These are phyloP conservation scores for Kryptopterus vitreolus DNA, from an alignment of 2,797 vertebrate species.

Conservation along the genomic window DNA sequence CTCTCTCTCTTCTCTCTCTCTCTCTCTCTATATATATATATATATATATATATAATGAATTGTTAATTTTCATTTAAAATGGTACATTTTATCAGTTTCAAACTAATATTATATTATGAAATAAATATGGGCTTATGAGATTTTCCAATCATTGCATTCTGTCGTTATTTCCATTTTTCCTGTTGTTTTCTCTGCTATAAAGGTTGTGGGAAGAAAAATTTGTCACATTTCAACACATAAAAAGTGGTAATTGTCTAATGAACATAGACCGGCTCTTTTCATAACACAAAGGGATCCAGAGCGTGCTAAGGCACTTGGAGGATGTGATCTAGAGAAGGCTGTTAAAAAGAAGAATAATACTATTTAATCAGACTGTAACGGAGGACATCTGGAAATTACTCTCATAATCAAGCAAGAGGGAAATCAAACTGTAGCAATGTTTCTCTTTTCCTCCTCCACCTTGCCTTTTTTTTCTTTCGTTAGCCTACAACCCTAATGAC, in stretches of 20 bases:
- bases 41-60: too few species aligned
- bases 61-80: too few species aligned
- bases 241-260: not conserved
- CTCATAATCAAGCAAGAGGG: slow-evolving; percentile 81
- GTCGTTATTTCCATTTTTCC: too few species aligned
- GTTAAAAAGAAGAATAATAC: slow-evolving; percentile 64
- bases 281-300: slow-evolving; percentile 4
- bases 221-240: not conserved
- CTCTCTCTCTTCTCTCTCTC: too few species aligned
- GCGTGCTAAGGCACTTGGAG: not conserved
- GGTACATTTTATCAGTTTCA: too few species aligned
- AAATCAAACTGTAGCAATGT: slow-evolving; percentile 82
- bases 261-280: not conserved
- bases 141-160: too few species aligned
- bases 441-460: slow-evolving; percentile 47
- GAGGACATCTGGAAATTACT: slow-evolving; percentile 88
- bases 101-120: too few species aligned
- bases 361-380: slow-evolving; percentile 74
- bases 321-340: slow-evolving; percentile 19
- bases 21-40: too few species aligned
- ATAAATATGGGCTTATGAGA: too few species aligned
- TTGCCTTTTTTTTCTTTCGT: slow-evolving; percentile 64
- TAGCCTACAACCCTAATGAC: slow-evolving; percentile 87
- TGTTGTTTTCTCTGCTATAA: too few species aligned
- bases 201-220: not conserved